Conservation (phyloP, 1,140 invertebrate genomes). For the Danaus plexippus region DNA sequence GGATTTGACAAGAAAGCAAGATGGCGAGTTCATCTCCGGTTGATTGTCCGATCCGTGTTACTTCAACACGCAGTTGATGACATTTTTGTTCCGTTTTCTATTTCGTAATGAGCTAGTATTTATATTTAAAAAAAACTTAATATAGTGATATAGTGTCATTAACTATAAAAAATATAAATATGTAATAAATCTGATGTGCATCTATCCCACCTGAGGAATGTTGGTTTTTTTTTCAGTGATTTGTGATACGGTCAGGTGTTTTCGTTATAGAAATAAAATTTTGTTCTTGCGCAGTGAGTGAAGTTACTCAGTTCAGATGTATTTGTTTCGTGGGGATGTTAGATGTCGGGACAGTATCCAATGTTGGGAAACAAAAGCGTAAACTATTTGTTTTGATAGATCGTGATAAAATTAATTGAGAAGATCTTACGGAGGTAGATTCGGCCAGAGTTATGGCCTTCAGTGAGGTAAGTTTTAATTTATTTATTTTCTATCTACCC, state of each 20-base stretch:
- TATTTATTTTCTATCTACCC: no score
- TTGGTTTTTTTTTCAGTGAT: slow-evolving; percentile 71
- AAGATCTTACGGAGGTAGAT: slow-evolving; percentile 54
- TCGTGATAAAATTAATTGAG: slow-evolving; percentile 64
- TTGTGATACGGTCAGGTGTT: slow-evolving; percentile 73
- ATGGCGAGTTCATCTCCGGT: slow-evolving; percentile 70
- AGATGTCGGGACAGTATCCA: slow-evolving; percentile 69
- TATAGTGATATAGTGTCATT: slow-evolving; percentile 44
- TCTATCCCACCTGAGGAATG: slow-evolving; percentile 73
- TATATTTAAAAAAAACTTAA: slow-evolving; percentile 38
- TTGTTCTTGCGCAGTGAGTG: slow-evolving; percentile 71
- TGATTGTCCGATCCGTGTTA: slow-evolving; percentile 64
- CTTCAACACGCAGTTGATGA: slow-evolving; percentile 53
- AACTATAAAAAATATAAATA: slow-evolving; percentile 33
- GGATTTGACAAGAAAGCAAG: slow-evolving; percentile 66
- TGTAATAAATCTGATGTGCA: slow-evolving; percentile 45
- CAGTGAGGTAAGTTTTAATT: slow-evolving; percentile 63
- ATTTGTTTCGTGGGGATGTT: slow-evolving; percentile 67
- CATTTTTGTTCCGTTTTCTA: slow-evolving; percentile 51
- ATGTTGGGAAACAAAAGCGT: slow-evolving; percentile 70
- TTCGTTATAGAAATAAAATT: slow-evolving; percentile 69
- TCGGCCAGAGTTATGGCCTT: slow-evolving; percentile 71
- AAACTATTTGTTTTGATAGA: slow-evolving; percentile 72
- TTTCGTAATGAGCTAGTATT: slow-evolving; percentile 44
- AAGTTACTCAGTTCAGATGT: slow-evolving; percentile 66